Evolutionary conservation across 2,888 invertebrate species (phyloP).

Genomic region (Drosophila cognata): DNA sequence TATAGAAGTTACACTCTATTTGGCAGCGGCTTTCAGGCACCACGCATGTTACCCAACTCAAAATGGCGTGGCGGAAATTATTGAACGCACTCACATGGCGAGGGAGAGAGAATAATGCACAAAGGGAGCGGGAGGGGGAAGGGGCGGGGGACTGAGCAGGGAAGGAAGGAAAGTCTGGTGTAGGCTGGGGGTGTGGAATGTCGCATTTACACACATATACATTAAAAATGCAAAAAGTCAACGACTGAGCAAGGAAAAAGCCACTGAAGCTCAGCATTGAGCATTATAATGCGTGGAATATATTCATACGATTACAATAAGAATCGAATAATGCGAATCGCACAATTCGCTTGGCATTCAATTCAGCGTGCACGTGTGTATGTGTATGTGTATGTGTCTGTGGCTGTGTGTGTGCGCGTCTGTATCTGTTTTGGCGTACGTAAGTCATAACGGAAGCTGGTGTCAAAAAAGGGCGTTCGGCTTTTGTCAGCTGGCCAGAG

Average conservation of each 20-base stretch:
- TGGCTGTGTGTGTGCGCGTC: constrained; percentile 3
- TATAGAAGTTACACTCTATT: constrained; percentile 73
- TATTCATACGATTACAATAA: constrained; percentile 79
- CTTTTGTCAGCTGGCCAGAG: constrained; percentile 38
- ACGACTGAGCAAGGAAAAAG: constrained; percentile 71
- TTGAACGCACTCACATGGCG: constrained; percentile 67
- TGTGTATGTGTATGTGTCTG: not conserved
- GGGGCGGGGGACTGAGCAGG: constrained; percentile 2
- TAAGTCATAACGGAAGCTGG: constrained; percentile 44
- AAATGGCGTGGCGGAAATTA: constrained; percentile 75
- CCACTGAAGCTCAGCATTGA: constrained; percentile 70
- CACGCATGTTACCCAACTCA: constrained; percentile 71
- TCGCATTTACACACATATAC: constrained; percentile 57
- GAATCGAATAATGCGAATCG: constrained; percentile 71
- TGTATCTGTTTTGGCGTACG: constrained; percentile 7
- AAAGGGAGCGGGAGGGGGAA: not conserved
- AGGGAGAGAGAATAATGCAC: constrained; percentile 1
- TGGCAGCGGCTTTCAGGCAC: constrained; percentile 66
- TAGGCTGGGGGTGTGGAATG: constrained; percentile 3
- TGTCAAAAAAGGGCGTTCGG: constrained; percentile 48
- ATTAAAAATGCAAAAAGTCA: constrained; percentile 79
- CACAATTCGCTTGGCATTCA: constrained; percentile 51
- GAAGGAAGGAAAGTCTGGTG: not conserved
- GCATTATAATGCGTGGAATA: constrained; percentile 73
- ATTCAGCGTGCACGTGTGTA: constrained; percentile 2